These are phyloP conservation scores for Crocallis elinguaria DNA, from an alignment of 2,888 invertebrate species.

Conservation along the genomic window DNA sequence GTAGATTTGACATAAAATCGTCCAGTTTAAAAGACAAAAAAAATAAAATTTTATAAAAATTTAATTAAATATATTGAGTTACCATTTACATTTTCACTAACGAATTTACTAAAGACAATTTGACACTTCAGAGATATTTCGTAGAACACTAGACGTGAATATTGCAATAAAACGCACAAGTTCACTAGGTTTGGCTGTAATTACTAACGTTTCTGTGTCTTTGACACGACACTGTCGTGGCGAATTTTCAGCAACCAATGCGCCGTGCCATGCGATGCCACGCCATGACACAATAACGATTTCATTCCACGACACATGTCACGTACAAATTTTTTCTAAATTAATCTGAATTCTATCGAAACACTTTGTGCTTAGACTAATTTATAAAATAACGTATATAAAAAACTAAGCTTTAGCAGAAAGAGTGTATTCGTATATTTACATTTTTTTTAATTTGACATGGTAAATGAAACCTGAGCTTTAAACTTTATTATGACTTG, in stretches of 20 bases:
- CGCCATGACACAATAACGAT: too few relatives aligned
- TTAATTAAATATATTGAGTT: not conserved
- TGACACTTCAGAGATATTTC: constrained; percentile 22
- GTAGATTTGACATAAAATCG: constrained; percentile 3
- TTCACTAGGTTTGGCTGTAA: not conserved
- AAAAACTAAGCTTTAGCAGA: too few relatives aligned
- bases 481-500: not conserved
- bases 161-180: constrained; percentile 4
- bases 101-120: constrained; percentile 20
- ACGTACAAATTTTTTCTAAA: too few relatives aligned
- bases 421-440: too few relatives aligned
- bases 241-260: not conserved
- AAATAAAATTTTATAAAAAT: not conserved
- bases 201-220: too few relatives aligned
- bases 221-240: too few relatives aligned
- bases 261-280: not conserved
- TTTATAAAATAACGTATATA: too few relatives aligned
- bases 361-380: too few relatives aligned
- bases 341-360: too few relatives aligned
- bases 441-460: too few relatives aligned
- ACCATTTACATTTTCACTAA: constrained; percentile 6
- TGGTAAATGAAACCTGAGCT: too few relatives aligned
- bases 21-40: not conserved
- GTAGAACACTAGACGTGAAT: constrained; percentile 1
- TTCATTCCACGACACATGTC: too few relatives aligned